A percentile compares a stretch with the other conserved stretches of the same genome.
These are phyloP conservation scores for Bursaphelenchus okinawaensis DNA, from an alignment of 2,888 invertebrate genomes.

Conservation along the genomic window DNA sequence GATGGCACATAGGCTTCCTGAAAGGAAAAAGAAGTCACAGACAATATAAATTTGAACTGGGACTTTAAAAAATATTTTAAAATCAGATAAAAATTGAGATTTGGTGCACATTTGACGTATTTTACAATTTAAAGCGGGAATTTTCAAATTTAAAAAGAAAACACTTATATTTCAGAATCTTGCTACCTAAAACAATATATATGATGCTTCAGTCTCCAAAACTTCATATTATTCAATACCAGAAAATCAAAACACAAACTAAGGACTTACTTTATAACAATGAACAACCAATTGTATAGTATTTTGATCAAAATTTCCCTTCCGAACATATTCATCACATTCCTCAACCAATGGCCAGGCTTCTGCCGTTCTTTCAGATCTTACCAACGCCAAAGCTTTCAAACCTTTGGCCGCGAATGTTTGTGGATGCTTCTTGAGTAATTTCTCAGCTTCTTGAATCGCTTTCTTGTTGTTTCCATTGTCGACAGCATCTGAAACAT, in stretches of 20 bases:
- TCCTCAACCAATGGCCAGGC: slow-evolving; percentile 72
- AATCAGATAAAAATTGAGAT: too few species aligned
- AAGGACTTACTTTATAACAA: slow-evolving; percentile 70
- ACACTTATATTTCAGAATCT: too few species aligned
- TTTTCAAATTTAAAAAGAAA: too few species aligned
- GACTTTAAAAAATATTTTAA: too few species aligned
- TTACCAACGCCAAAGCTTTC: slow-evolving; percentile 81
- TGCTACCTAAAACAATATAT: too few species aligned
- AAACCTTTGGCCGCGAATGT: slow-evolving; percentile 83
- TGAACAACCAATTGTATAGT: slow-evolving; percentile 91
- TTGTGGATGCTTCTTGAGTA: slow-evolving; percentile 79
- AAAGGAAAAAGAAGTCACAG: slow-evolving; percentile 19
- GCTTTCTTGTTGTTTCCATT: slow-evolving; percentile 93
- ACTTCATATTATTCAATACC: too few species aligned
- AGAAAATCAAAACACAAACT: not conserved
- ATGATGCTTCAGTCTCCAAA: too few species aligned
- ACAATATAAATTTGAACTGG: not conserved
- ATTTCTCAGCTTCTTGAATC: slow-evolving; percentile 87
- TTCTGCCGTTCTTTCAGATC: slow-evolving; percentile 78
- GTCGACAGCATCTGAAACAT: slow-evolving; percentile 65
- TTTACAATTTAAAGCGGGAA: too few species aligned
- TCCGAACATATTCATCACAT: slow-evolving; percentile 67
- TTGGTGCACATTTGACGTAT: too few species aligned
- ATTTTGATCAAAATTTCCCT: slow-evolving; percentile 78
- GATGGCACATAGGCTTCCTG: slow-evolving; percentile 64